Evolutionary conservation across 2,113 vertebrate species (phyloP).

Genomic region (Atherinomorus stipes): DNA sequence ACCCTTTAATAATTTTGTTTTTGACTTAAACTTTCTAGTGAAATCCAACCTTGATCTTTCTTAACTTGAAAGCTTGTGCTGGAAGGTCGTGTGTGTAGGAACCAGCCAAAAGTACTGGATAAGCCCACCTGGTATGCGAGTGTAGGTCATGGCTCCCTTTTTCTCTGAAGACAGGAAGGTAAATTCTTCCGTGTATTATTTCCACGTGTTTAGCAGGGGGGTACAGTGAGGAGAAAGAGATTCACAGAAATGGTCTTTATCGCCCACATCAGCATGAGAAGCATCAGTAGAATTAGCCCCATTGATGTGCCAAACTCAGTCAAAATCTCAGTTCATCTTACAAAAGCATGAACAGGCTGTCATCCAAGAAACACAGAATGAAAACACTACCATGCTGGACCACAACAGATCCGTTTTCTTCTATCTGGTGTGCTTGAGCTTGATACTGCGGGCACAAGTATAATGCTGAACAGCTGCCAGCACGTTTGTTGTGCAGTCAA

Average conservation of each 20-base stretch:
- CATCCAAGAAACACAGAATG: not conserved
- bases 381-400: constrained; percentile 3
- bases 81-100: constrained; percentile 26
- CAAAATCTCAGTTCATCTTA: not conserved
- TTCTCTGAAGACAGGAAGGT: constrained; percentile 44
- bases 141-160: constrained; percentile 33
- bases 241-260: constrained; percentile 9
- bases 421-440: not conserved
- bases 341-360: not conserved
- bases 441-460: constrained; percentile 7
- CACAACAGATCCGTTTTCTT: not conserved
- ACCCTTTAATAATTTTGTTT: constrained; percentile 8
- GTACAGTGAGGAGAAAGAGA: not conserved
- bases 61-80: constrained; percentile 20
- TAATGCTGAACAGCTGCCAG: constrained; percentile 13
- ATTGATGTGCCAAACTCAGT: not conserved
- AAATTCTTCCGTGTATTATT: constrained; percentile 60
- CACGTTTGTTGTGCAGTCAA: constrained; percentile 37
- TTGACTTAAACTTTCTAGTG: constrained; percentile 11
- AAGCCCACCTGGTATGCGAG: constrained; percentile 63
- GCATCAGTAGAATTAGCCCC: constrained; percentile 1
- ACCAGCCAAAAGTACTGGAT: constrained; percentile 53
- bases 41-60: constrained; percentile 40
- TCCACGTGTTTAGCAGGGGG: constrained; percentile 32
- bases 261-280: not conserved